phyloP scores from a whole-genome alignment of 2,888 invertebrate genomes.

The Acanthosepion pharaonis region DNA sequence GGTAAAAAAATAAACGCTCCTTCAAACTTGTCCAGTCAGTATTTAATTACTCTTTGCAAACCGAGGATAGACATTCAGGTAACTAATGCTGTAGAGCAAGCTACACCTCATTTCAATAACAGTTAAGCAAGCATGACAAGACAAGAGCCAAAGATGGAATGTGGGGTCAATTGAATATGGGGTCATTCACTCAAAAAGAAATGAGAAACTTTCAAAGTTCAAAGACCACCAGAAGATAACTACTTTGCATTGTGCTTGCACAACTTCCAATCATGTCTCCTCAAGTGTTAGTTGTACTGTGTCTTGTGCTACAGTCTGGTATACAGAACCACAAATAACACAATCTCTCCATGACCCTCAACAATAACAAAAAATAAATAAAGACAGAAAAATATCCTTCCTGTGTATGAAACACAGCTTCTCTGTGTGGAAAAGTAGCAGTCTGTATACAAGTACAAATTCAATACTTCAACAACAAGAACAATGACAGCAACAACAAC shows the following conservation, averaged over 20 bases:
- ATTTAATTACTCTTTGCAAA: neutral
- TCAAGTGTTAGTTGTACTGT: neutral
- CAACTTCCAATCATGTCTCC: neutral
- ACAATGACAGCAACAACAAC: conserved; percentile 42
- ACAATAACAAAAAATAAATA: conserved; percentile 25
- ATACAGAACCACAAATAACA: neutral
- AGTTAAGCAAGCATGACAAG: neutral
- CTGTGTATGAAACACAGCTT: neutral
- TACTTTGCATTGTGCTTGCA: neutral
- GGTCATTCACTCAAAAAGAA: neutral
- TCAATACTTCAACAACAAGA: conserved; percentile 39
- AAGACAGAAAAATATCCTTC: neutral
- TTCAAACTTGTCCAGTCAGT: neutral
- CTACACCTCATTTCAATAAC: too few relatives aligned
- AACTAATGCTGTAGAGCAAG: too few relatives aligned
- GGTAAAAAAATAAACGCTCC: neutral
- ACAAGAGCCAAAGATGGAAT: neutral
- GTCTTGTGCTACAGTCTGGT: conserved; percentile 2
- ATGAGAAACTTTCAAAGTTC: neutral
- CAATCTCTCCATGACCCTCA: neutral
- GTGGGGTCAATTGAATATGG: neutral
- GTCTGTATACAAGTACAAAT: conserved; percentile 16
- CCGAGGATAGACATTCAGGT: too few relatives aligned
- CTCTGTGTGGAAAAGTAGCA: conserved; percentile 25
- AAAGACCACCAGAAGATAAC: neutral